Evolutionary conservation across 2,888 invertebrate genomes (phyloP), one percentile per base, ranked within the genome.

Genomic region (Agriotes lineatus): DNA sequence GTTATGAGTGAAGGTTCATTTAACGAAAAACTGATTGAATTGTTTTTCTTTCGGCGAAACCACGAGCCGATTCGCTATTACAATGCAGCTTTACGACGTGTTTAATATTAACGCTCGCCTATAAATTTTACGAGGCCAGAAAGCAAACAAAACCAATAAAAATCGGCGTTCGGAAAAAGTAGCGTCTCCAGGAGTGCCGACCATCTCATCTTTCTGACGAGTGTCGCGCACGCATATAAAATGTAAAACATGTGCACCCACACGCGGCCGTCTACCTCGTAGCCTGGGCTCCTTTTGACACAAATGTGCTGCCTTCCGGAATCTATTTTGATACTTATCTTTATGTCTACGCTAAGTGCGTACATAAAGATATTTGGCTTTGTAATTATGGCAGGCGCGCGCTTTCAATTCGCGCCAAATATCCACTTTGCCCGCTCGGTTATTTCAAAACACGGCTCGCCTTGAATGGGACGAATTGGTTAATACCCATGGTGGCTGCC

Each of bases 251-350:
- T 70, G 67, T 72, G 70, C 68, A 63, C 72, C 72, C 72, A 72
- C 72, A 72, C 70, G 70, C 70, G 72, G 72, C 70, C 72, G 54
- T 72, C 72, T 72, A 72, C 72, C 72, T 72, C 70, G 54, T 62
- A 75, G 78, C 76, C 77, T 60, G 69, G 48, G 56, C 67, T 63
- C 67, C 62, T 67, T 80, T 79, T 78, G 79, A 79, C 78, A 78
- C 78, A 79, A 77, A 78, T 80, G 77, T 74, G 72, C 70, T 71
- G 70, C 78, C 81, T 82, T 82, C 82, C 82, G 77, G 79, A 78
- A 76, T 81, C 81, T 81, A 82, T 82, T 82, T 82, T 79, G 73
- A 80, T 78, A 79, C 78, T 74, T 75, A 76, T 78, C 69, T 61
- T 64, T 39, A 39, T 42, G 58, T 61, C 68, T 48, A 65, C 59